Percentiles rank a stretch among this genome's conserved stretches.
Conservation (phyloP, 2,888 invertebrate genomes). For the Drosophila buzzatii region DNA sequence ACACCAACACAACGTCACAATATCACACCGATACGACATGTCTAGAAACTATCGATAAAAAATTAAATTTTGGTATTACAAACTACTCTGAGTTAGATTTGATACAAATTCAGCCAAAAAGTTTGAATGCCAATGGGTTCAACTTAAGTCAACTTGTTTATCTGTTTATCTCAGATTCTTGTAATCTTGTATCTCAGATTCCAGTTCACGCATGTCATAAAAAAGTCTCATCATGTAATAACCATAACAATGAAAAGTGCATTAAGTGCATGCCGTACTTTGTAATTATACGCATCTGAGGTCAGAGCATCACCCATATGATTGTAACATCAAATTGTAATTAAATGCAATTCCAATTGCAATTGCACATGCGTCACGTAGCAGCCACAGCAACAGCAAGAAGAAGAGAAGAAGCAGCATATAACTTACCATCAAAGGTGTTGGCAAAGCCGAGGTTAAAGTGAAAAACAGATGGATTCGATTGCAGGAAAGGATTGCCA, state of each 20-base stretch:
- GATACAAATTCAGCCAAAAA: neutral
- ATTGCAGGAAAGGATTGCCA: slow-evolving; percentile 82
- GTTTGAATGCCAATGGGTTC: neutral
- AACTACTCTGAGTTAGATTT: neutral
- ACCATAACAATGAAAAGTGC: slow-evolving; percentile 56
- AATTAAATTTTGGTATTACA: too few relatives aligned
- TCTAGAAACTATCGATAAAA: too few relatives aligned
- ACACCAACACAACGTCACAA: too few relatives aligned
- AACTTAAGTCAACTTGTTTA: neutral
- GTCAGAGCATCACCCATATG: neutral
- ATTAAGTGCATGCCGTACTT: slow-evolving; percentile 50
- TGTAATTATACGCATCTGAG: slow-evolving; percentile 45
- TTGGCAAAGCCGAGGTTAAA: slow-evolving; percentile 82
- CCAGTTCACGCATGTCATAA: neutral
- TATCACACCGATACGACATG: too few relatives aligned
- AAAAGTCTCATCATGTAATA: slow-evolving; percentile 42
- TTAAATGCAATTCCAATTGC: slow-evolving; percentile 65
- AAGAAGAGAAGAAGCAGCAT: slow-evolving; percentile 2
- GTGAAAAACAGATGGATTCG: slow-evolving; percentile 77
- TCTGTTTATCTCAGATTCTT: neutral
- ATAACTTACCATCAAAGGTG: slow-evolving; percentile 84
- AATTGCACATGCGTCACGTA: slow-evolving; percentile 50
- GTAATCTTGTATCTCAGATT: too few relatives aligned
- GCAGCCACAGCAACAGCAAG: slow-evolving; percentile 20
- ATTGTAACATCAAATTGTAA: slow-evolving; percentile 75